Percentiles rank a stretch among this genome's conserved stretches.
Evolutionary conservation across 2,797 vertebrate species (phyloP).

Genomic region (Hippopotamyrus pictus): DNA sequence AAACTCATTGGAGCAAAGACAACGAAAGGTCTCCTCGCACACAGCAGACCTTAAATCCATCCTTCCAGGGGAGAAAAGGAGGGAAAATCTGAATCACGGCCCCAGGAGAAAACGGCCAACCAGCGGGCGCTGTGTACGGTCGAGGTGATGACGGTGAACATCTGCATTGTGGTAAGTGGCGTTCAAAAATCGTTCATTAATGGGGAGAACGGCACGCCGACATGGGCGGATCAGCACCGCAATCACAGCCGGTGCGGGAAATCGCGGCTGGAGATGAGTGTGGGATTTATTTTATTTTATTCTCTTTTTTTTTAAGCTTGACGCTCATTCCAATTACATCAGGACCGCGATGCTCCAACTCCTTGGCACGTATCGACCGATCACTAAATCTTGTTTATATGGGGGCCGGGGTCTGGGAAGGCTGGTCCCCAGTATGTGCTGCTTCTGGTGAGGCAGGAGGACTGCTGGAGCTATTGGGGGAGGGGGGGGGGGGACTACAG

Average conservation of each 20-base stretch:
- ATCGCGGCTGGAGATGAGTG: neutral
- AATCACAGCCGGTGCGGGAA: neutral
- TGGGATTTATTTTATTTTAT: neutral
- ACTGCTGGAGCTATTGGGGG: neutral
- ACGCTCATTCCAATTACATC: conserved; percentile 21
- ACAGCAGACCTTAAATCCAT: neutral
- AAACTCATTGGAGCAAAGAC: neutral
- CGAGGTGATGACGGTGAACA: neutral
- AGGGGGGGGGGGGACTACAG: neutral
- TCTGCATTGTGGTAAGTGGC: neutral
- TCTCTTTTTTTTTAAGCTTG: conserved; percentile 5
- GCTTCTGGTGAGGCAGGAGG: neutral
- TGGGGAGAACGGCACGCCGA: neutral
- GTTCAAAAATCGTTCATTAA: neutral
- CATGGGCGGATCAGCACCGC: neutral
- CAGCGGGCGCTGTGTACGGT: neutral
- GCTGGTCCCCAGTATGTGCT: neutral
- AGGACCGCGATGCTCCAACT: conserved; percentile 10
- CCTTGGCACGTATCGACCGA: conserved; percentile 13
- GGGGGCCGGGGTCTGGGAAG: neutral
- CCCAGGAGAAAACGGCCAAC: neutral
- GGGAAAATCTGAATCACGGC: neutral
- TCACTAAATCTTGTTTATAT: conserved; percentile 16
- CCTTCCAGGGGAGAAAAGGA: neutral
- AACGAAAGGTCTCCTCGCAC: neutral